Base-by-base conservation (phyloP, 1,140 invertebrate genomes). In the Callitettix versicolor region DNA sequence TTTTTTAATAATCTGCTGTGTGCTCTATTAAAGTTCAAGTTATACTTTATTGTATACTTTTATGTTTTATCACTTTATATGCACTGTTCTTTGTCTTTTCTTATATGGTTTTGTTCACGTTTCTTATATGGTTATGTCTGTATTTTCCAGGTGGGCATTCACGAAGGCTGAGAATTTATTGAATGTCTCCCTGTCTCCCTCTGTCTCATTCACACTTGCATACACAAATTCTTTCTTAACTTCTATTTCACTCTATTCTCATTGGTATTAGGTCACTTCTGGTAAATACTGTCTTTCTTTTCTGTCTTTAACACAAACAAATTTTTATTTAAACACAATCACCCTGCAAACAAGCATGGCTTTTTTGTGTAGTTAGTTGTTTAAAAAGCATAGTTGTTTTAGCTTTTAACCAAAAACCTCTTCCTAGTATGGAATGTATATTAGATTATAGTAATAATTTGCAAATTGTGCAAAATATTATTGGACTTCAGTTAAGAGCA, bases 91-190 rank as follows among this genome's bases (percentile, higher is more conserved):
- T 67, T 58, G 36, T 60, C 49, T 58, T 12, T 60, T 22, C 46
- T 50, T 38, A 17, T 46, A 50, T 51, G 26, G 18, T 51, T 51
- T 40, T 58, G 40, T 38, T 46, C 34, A 26, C 20, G 36, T 22
- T 34, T 38, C 50, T 18, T n/a, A 49, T 22, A 42, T 21, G 21
- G 40, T 26, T 46, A 22, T 55, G 41, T 44, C 44, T 55, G 9
- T 54, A 15, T 54, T 21, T 62, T 62, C 49, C 60, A 62, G 60
- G 60, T 62, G 60, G 58, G 60, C 55, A 59, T 50, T 47, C 55
- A 34, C 57, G 60, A 55, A 50, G 60, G 55, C 53, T 62, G 20
- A 53, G 58, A 52, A 54, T 58, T 52, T 62, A 62, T 58, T 60
- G 55, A 62, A 15, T 41, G 15, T 53, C 42, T 46, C 26, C 30